Conservation (phyloP, 2,113 vertebrate species). For the Chionomys nivalis region DNA sequence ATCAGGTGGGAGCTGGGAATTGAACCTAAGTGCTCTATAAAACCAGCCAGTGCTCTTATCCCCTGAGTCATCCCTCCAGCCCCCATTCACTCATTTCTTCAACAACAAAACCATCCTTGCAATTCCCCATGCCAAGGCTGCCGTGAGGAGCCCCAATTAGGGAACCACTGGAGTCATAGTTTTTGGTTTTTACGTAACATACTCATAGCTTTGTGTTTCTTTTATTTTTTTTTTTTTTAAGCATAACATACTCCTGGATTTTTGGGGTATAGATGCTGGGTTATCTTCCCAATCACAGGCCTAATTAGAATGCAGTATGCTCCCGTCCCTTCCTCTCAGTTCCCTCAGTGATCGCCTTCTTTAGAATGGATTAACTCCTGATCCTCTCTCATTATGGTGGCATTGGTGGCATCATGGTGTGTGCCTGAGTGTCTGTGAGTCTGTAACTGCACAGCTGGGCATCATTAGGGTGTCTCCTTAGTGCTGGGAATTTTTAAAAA, state of each 20-base stretch:
- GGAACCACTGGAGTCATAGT: fast-evolving
- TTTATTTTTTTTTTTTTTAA: not conserved
- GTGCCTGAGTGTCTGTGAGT: not conserved
- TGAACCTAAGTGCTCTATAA: not conserved
- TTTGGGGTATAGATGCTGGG: not conserved
- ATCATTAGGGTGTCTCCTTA: slow-evolving; percentile 23
- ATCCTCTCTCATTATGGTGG: slow-evolving; percentile 56
- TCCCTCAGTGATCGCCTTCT: slow-evolving; percentile 57
- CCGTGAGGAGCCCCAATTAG: not conserved
- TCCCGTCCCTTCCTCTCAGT: slow-evolving; percentile 32
- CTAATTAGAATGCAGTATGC: slow-evolving; percentile 66
- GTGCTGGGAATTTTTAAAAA: slow-evolving; percentile 37
- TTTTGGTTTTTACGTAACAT: not conserved
- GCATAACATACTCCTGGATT: not conserved
- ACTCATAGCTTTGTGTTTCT: not conserved
- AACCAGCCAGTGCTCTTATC: not conserved
- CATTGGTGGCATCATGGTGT: not conserved
- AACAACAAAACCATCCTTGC: not conserved
- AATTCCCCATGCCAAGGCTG: not conserved
- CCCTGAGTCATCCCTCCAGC: not conserved
- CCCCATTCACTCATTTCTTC: not conserved
- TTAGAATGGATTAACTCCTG: slow-evolving; percentile 50
- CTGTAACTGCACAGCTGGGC: slow-evolving; percentile 25
- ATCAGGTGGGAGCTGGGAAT: not conserved
- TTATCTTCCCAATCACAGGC: not conserved